Percentiles rank a stretch among this genome's conserved stretches.
Conservation (phyloP, 2,888 invertebrate genomes). For the Exephanes ischioxanthus region DNA sequence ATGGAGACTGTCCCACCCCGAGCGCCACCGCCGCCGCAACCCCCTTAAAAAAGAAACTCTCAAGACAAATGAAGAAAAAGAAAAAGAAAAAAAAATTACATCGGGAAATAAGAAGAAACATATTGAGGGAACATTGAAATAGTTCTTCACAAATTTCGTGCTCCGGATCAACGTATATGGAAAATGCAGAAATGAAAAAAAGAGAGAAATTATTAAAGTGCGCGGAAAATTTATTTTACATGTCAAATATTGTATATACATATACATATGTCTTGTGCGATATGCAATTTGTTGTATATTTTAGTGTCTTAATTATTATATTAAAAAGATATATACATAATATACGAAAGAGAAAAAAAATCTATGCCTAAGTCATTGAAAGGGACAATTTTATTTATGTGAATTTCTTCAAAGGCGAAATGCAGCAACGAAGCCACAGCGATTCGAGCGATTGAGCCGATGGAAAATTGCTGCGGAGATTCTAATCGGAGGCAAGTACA, state of each 20-base stretch:
- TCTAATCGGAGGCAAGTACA: slow-evolving; percentile 43
- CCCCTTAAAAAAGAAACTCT: slow-evolving; percentile 9
- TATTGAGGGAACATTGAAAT: slow-evolving; percentile 19
- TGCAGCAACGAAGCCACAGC: background rate
- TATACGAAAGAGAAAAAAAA: slow-evolving; percentile 79
- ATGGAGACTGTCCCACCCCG: slow-evolving; percentile 49
- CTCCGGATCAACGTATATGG: slow-evolving; percentile 25
- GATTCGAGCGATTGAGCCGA: background rate
- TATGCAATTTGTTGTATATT: slow-evolving; percentile 81
- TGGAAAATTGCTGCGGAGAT: background rate
- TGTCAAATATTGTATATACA: slow-evolving; percentile 83
- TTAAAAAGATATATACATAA: slow-evolving; percentile 77
- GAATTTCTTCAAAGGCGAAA: background rate
- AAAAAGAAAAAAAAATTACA: background rate
- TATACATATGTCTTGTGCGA: slow-evolving; percentile 79
- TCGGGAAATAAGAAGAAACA: background rate
- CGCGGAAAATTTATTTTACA: slow-evolving; percentile 78
- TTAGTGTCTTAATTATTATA: slow-evolving; percentile 79
- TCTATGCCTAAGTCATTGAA: slow-evolving; percentile 1
- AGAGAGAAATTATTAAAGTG: slow-evolving; percentile 48
- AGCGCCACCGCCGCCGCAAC: slow-evolving; percentile 50
- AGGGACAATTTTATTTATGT: slow-evolving; percentile 3
- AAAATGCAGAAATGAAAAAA: slow-evolving; percentile 34
- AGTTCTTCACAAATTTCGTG: slow-evolving; percentile 45
- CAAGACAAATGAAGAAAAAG: background rate